A percentile compares a stretch with the other conserved stretches of the same genome.
Evolutionary conservation across 2,888 invertebrate genomes (phyloP).

Genomic region (Calliopum simillimum): DNA sequence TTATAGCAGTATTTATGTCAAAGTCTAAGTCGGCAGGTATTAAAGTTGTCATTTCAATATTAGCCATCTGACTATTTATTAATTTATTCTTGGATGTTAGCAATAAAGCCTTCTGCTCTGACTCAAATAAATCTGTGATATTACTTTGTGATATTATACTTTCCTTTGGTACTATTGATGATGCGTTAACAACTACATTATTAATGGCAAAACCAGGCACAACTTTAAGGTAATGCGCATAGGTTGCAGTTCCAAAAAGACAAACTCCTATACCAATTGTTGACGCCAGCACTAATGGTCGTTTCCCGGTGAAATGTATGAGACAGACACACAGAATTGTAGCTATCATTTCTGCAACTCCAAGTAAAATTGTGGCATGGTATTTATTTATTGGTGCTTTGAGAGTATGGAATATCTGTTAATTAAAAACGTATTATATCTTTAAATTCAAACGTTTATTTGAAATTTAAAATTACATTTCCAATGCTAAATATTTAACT

Average conservation of each 20-base stretch:
- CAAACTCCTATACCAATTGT: slow-evolving; percentile 76
- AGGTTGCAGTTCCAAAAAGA: slow-evolving; percentile 69
- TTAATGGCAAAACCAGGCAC: slow-evolving; percentile 65
- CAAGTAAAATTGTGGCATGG: slow-evolving; percentile 79
- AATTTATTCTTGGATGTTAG: slow-evolving; percentile 21
- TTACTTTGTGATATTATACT: slow-evolving; percentile 61
- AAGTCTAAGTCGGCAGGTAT: too few species aligned
- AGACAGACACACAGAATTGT: slow-evolving; percentile 74
- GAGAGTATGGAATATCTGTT: slow-evolving; percentile 76
- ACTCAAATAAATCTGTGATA: slow-evolving; percentile 62
- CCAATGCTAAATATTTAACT: too few species aligned
- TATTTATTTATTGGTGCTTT: slow-evolving; percentile 82
- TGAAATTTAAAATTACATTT: too few species aligned
- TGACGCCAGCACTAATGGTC: slow-evolving; percentile 76
- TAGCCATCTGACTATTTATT: too few species aligned
- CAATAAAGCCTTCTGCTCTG: slow-evolving; percentile 52
- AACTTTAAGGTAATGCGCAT: slow-evolving; percentile 63
- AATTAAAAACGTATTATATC: slow-evolving; percentile 5
- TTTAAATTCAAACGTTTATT: background rate
- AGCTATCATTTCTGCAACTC: slow-evolving; percentile 77
- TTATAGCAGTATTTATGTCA: slow-evolving; percentile 32
- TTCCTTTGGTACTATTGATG: slow-evolving; percentile 59
- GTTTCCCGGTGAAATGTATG: slow-evolving; percentile 80
- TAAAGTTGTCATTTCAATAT: too few species aligned
- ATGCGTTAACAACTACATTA: slow-evolving; percentile 66